Percentiles rank a stretch among this genome's conserved stretches.
phyloP scores from a whole-genome alignment of 2,888 invertebrate species.

The Nesidiocoris tenuis region DNA sequence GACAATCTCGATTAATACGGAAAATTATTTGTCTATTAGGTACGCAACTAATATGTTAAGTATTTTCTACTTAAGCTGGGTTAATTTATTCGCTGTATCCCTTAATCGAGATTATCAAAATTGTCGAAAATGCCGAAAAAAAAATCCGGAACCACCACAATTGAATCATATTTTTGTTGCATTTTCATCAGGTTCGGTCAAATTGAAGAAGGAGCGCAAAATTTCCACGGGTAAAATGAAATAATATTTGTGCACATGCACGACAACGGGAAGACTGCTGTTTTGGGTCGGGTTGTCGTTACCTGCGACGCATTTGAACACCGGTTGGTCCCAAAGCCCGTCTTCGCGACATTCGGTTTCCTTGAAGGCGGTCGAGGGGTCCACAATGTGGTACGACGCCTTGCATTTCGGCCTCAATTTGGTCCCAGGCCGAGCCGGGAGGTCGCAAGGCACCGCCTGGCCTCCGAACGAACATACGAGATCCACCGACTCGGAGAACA shows the following conservation, averaged over 20 bases:
- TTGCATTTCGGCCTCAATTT: conserved; percentile 46
- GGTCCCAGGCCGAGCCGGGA: conserved; percentile 46
- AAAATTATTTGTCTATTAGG: no score
- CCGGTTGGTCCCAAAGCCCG: conserved; percentile 47
- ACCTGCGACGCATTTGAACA: conserved; percentile 50
- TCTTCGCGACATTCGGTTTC: conserved; percentile 43
- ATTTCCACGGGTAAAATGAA: neutral
- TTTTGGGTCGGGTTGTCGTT: conserved; percentile 10
- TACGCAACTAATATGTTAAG: no score
- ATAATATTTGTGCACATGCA: conserved; percentile 22
- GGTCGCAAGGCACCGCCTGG: conserved; percentile 43
- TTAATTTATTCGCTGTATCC: no score
- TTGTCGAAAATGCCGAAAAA: no score
- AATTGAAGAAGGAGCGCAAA: neutral
- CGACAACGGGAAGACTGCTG: neutral
- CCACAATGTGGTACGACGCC: conserved; percentile 35
- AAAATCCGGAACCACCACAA: no score
- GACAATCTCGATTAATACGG: no score
- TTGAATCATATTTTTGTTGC: conserved; percentile 35
- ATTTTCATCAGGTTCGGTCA: neutral
- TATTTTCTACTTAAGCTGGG: no score
- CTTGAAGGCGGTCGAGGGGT: conserved; percentile 37
- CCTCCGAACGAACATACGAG: conserved; percentile 46
- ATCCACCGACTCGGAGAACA: conserved; percentile 48
- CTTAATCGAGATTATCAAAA: no score